Base-by-base conservation (phyloP, 1,140 invertebrate genomes). In the Aphaenogaster rudis region DNA sequence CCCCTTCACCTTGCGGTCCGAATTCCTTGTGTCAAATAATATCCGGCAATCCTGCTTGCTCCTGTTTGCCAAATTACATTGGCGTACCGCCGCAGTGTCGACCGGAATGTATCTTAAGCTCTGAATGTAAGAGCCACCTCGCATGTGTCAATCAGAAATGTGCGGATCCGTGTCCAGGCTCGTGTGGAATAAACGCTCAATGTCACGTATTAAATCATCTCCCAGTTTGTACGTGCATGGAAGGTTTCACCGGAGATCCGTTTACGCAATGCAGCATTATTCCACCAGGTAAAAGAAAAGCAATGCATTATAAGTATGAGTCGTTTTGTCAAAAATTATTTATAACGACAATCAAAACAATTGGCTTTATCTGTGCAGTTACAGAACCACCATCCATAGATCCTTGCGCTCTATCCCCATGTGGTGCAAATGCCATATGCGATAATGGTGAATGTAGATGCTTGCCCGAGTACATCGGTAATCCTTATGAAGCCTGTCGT, bases 1-100 rank as follows among this genome's bases (percentile, higher is more conserved):
- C 96, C 50, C 97, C 97, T 86, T 97, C 97, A 21, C 97, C 98
- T 1, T 98, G 98, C 92, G 98, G 98, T 33, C 97, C 97, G 0
- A 97, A 98, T 92, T 97, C 98, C 1, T 96, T 97, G 81, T 98
- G 98, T 92, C 97, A 97, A 92, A 96, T 97, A 21, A 95, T 97
- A 64, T 96, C 96, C 63, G 97, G 97, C 67, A 96, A 96, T 87
- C 97, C 97, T 54, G 97, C 97, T 0, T 98, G 98, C 90, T 97
- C 97, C 3, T 98, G 98, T 93, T 94, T 97, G 77, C 96, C 97
- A 3, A 96, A 97, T 91, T 98, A 97, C 88, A 96, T 97, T 71
- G 98, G 98, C 11, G 96, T 96, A 28, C 98, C 98, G 54, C 97
- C 97, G 17, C 96, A 96, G 71, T 98, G 97, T 91, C 95, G 97